Evolutionary conservation across 2,113 vertebrate genomes (phyloP), one percentile per base, ranked within the genome.

Genomic region (Atlantisia rogersi): DNA sequence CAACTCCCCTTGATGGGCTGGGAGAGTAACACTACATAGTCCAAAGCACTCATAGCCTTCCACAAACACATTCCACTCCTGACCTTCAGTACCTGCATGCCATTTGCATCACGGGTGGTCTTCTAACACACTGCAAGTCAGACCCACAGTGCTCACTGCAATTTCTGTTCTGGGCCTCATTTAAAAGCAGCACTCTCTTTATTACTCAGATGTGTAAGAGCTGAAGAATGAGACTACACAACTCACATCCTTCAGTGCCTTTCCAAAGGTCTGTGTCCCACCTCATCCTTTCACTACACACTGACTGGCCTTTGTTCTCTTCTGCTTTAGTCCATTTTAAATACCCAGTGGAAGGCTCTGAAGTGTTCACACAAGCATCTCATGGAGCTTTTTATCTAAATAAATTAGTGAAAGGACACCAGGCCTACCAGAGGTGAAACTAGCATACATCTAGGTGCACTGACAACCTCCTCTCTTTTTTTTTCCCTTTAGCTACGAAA

Each of bases 251-350:
- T 56, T 39, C 69, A 60, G 29, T n/a, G n/a, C 48, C 35, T 87
- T 37, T 64, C 46, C 29, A 48, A 89, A 95, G 58, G 39, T 53
- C 77, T 75, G 68, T 40, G 56, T 82, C 48, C 32, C 64, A 56
- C 32, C 44, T 0, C 0, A 11, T 24, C 26, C 32, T 52, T 52
- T 50, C n/a, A 4, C 32, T 39, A 13, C 40, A 2, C 16, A 6
- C 80, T 48, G 58, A 39, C 19, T 56, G 25, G 12, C 17, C 52
- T 52, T 77, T 53, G 11, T 32, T 83, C 53, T 46, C 24, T 48
- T 62, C 28, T 31, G 52, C 28, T 88, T 48, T 63, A 35, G 42
- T 35, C n/a, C 8, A 58, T 58, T 77, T 87, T 20, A 65, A 50
- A 55, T 44, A 48, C 13, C 31, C 64, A 37, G 35, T 4, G 5